Base-by-base conservation (phyloP, 2,797 vertebrate genomes). In the Threskiornis aethiopicus region DNA sequence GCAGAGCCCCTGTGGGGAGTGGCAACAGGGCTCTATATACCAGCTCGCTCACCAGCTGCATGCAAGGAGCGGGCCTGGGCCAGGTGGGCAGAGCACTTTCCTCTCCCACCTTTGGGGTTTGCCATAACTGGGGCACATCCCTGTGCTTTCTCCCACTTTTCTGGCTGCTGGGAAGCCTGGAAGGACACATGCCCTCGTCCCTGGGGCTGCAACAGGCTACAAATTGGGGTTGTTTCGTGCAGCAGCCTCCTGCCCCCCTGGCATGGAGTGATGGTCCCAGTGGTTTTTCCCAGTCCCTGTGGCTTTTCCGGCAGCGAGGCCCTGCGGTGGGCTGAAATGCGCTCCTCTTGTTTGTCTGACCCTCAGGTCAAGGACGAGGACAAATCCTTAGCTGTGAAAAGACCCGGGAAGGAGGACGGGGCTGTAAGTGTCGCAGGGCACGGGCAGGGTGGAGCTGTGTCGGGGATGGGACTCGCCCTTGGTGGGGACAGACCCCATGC, bases 321-420 rank as follows among this genome's bases (percentile, higher is more conserved):
- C 76, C 64, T 1, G 1, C 17, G 4, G 13, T 2, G 28, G 71
- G 59, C 21, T 95, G 87, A 96, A 96, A 95, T 17, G 0, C 79
- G 31, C 96, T 93, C 93, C 90, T 97, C 87, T 97, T 96, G 58
- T 98, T 97, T 98, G 61, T 94, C 97, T 96, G 96, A 94, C 96
- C 94, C 98, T 98, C 98, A 99, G 99, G 99, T 99, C 97, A 99
- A 99, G 98, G 99, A 99, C 55, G 99, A 99, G 97, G 99, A 99
- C 98, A 99, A 98, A 96, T 97, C 98, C 96, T 97, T 97, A 94
- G 94, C 95, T 91, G 98, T 98, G 98, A 98, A 97, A 97, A 98
- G 98, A 95, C 93, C 92, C 33, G 94, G 95, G 93, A 99, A 98
- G 96, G 98, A 98, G 95, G 98, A 98, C 3, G 97, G 97, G 96